phyloP scores from a whole-genome alignment of 2,888 invertebrate species.

The Deilephila elpenor region DNA sequence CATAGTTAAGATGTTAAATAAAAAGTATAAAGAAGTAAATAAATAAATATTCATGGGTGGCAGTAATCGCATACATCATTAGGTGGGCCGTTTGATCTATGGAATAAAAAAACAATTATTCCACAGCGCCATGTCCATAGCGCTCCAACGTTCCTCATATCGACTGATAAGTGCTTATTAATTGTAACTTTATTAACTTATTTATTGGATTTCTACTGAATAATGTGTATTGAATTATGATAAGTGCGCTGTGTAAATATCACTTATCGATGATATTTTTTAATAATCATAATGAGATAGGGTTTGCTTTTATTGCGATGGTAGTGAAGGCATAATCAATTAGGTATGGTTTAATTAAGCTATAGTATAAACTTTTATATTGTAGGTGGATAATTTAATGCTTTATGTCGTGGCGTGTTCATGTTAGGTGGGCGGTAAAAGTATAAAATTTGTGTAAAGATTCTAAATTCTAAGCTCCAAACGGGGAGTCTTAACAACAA shows the following conservation, averaged over 20 bases:
- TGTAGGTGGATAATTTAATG: too few species aligned
- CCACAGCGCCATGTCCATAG: constrained; percentile 23
- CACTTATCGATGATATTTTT: constrained; percentile 27
- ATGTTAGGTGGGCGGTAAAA: too few species aligned
- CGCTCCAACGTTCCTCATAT: constrained; percentile 34
- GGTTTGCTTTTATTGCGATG: background rate
- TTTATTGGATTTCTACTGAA: constrained; percentile 24
- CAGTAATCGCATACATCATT: too few species aligned
- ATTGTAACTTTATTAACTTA: constrained; percentile 28
- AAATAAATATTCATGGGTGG: too few species aligned
- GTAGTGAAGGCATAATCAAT: background rate
- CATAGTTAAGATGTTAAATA: too few species aligned
- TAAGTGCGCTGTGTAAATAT: constrained; percentile 20
- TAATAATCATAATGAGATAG: constrained; percentile 10
- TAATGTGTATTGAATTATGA: constrained; percentile 23
- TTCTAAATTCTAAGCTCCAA: too few species aligned
- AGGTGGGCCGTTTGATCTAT: too few species aligned
- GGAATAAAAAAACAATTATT: background rate
- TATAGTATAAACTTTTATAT: background rate
- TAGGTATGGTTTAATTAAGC: background rate
- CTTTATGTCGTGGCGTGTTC: too few species aligned
- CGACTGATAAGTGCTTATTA: constrained; percentile 31
- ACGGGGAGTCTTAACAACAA: too few species aligned
- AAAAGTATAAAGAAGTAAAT: too few species aligned
- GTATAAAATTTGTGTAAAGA: too few species aligned